Evolutionary conservation across 2,113 vertebrate species (phyloP), one percentile per base, ranked within the genome.

Genomic region (Chascanopsetta lugubris): DNA sequence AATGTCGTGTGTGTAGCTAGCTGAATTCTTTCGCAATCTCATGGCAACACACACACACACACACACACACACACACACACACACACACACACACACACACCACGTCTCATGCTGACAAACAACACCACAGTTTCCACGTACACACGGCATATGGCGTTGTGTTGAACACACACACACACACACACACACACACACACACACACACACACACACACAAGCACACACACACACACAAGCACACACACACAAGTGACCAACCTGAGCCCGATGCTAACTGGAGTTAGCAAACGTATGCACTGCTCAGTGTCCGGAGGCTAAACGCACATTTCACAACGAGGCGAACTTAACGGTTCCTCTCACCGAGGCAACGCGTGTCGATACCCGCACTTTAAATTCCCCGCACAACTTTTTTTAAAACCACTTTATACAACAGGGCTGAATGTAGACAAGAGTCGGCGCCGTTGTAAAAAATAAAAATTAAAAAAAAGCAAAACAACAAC

Each of bases 271-370:
- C 74, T 79, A 74, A 50, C 51, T 57, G 4, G 8, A 53, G 15
- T 46, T 68, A 71, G 59, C 64, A 65, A 75, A 82, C 30, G 69
- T n/a, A n/a, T n/a, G 27, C 27, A 26, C 36, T 50, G 53, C 59
- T 67, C 49, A 1, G 13, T n/a, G 9, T 27, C 8, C 20, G 38
- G 51, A 21, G 17, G 7, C 27, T n/a, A n/a, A 53, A 8, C 11
- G 9, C 10, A 15, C 12, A 22, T 36, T 22, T 32, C 21, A 3
- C 0, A 20, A 10, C 17, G 1, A n/a, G 2, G 2, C 2, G 5
- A 1, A 42, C 7, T 3, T 5, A 20, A 55, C 17, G 3, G 18
- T 1, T 20, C 1, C 5, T 2, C 1, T 8, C 13, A 1, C 25
- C 1, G 0, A 0, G 12, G n/a, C n/a, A 9, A 8, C 0, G 5